Evolutionary conservation across 2,797 vertebrate genomes (phyloP), one percentile per base, ranked within the genome.

Genomic region (Leptodactylus fallax): DNA sequence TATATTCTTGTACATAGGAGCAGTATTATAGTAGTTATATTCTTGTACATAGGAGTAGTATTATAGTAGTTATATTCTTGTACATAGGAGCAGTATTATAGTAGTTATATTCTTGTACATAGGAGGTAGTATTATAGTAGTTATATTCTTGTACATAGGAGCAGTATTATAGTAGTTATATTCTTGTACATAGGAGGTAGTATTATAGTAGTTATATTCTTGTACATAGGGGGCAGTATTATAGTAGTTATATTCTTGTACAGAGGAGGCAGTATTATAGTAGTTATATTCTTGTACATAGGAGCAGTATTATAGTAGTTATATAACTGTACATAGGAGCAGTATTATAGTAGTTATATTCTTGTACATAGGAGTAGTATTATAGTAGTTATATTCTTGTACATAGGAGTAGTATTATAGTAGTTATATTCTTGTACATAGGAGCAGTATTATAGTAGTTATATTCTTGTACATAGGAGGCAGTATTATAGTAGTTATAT

Each of bases 401-500:
- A 71, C 14, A 71, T 71, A 71, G 67, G 67, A 9, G 13, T 25
- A 36, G 65, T 69, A 69, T 69, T 69, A 69, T 69, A 69, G 67
- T 45, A 71, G 27, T 45, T 36, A 36, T 36, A 36, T 1, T 36
- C 36, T 36, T 36, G 36, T 36, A 36, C 36, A 36, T 36, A 36
- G 36, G 36, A 36, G 36, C 4, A 36, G 36, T 36, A 71, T 71
- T 71, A 71, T 71, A 71, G 67, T 71, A 71, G 27, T 45, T 71
- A 71, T 71, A 71, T 71, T 71, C 69, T 45, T 45, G 69, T 71
- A 71, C 6, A 45, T 71, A 74, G 71, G 71, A 12, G 13, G 71
- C 71, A 74, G 71, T 74, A 74, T 74, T 74, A 74, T 49, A 74
- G 71, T 74, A 74, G 71, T 49, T 74, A 74, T 74, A 74, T 47